Evolutionary conservation across 1,140 invertebrate species (phyloP).

Genomic region (Vanessa atalanta): DNA sequence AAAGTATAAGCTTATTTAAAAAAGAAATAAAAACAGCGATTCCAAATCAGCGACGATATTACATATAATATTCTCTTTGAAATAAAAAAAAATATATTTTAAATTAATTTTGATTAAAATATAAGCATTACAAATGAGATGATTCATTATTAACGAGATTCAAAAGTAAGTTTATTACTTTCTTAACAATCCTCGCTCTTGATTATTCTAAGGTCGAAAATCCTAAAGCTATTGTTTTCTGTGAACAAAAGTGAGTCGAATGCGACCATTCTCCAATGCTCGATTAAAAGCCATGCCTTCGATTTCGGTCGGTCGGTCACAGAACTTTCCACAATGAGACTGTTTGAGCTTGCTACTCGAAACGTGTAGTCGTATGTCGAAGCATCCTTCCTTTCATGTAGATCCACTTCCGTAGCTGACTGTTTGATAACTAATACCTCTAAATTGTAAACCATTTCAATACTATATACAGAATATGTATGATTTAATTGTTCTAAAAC

Average conservation of each 20-base stretch:
- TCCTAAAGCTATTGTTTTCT: slow-evolving; percentile 37
- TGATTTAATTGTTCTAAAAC: too few species aligned
- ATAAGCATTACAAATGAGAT: neutral
- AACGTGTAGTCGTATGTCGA: slow-evolving; percentile 29
- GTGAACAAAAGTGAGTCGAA: slow-evolving; percentile 36
- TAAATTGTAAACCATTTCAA: slow-evolving; percentile 4
- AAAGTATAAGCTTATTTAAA: too few species aligned
- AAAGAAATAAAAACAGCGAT: too few species aligned
- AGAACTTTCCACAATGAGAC: slow-evolving; percentile 30
- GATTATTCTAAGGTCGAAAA: slow-evolving; percentile 33
- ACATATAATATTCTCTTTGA: too few species aligned
- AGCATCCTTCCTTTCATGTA: slow-evolving; percentile 28
- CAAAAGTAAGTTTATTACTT: slow-evolving; percentile 27
- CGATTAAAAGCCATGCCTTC: slow-evolving; percentile 39
- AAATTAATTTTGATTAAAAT: too few species aligned
- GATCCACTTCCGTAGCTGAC: slow-evolving; percentile 19
- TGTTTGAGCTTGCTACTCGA: slow-evolving; percentile 31
- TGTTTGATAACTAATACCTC: slow-evolving; percentile 15
- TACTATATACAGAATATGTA: too few species aligned
- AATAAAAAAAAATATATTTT: too few species aligned
- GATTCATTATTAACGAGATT: neutral
- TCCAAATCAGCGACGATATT: too few species aligned
- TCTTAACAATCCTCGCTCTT: slow-evolving; percentile 29
- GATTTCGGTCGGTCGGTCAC: slow-evolving; percentile 40
- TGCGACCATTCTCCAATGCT: slow-evolving; percentile 33